phyloP scores from a whole-genome alignment of 2,888 invertebrate genomes.

The Amiota minor region DNA sequence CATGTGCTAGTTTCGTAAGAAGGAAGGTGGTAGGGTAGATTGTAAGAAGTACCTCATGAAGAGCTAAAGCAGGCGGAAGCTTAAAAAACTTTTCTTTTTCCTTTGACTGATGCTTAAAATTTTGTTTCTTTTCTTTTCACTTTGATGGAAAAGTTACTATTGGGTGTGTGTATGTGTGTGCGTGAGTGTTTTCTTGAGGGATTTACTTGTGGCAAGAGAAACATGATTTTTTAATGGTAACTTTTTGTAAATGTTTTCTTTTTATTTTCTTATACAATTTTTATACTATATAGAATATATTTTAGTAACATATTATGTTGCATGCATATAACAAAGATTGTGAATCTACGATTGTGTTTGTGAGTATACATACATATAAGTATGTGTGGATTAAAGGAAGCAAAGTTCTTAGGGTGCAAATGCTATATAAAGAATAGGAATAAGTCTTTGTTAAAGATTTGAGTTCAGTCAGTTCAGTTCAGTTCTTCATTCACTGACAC shows the following conservation, averaged over 20 bases:
- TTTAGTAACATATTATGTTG: conserved; percentile 11
- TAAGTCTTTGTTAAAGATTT: conserved; percentile 9
- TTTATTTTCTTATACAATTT: conserved; percentile 33
- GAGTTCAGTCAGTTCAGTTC: conserved; percentile 3
- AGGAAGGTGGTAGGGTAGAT: neutral
- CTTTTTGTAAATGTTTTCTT: conserved; percentile 59
- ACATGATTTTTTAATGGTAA: conserved; percentile 67
- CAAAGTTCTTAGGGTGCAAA: conserved; percentile 20
- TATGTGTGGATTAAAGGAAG: conserved; percentile 15
- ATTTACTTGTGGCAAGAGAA: conserved; percentile 65
- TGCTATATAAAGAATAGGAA: neutral
- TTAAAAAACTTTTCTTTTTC: conserved; percentile 54
- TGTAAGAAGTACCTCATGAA: too few species aligned
- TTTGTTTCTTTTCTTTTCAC: conserved; percentile 50
- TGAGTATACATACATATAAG: neutral
- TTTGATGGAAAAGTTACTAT: conserved; percentile 52
- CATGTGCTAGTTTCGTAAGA: neutral
- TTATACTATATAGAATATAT: conserved; percentile 38
- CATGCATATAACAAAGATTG: conserved; percentile 20
- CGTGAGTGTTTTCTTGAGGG: conserved; percentile 51
- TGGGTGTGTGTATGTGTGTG: conserved; percentile 31
- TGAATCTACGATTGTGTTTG: neutral
- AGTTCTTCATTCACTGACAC: neutral
- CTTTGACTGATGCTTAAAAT: conserved; percentile 57
- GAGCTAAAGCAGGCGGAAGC: conserved; percentile 33